These are phyloP conservation scores for Crocodylus rhombifer DNA, from an alignment of 2,797 vertebrate species.

Conservation along the genomic window DNA sequence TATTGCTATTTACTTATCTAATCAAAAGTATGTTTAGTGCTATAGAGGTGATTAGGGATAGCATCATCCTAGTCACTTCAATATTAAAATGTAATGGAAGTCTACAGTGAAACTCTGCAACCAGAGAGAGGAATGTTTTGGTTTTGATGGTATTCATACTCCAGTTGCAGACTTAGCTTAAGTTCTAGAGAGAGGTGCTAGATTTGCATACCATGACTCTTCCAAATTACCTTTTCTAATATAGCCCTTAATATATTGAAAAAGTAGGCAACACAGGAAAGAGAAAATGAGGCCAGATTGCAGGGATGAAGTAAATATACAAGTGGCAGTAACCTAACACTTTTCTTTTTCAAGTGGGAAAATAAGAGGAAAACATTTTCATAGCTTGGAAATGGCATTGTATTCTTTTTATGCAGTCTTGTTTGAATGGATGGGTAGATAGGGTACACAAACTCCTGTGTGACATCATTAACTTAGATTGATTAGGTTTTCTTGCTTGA, in stretches of 20 bases:
- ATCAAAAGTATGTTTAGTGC: not conserved
- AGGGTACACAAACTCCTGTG: fast-evolving
- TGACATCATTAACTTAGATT: not conserved
- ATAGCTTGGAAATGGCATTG: not conserved
- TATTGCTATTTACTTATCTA: fast-evolving
- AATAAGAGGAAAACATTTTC: not conserved
- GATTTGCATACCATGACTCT: not conserved
- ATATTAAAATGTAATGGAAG: not conserved
- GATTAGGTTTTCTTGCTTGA: not conserved
- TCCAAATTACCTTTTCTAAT: not conserved
- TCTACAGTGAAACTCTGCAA: not conserved
- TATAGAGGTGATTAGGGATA: not conserved
- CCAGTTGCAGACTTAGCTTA: not conserved
- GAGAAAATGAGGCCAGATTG: not conserved
- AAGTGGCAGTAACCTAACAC: not conserved
- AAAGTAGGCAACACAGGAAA: not conserved
- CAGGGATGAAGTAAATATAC: not conserved
- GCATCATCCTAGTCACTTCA: fast-evolving
- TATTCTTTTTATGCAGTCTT: fast-evolving
- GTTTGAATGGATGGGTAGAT: not conserved
- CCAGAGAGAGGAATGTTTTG: fast-evolving
- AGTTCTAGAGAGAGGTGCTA: not conserved
- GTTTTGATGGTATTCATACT: not conserved
- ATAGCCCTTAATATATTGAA: not conserved
- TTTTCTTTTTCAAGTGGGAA: not conserved